Conservation (phyloP, 2,113 vertebrate genomes). For the Nymphicus hollandicus region DNA sequence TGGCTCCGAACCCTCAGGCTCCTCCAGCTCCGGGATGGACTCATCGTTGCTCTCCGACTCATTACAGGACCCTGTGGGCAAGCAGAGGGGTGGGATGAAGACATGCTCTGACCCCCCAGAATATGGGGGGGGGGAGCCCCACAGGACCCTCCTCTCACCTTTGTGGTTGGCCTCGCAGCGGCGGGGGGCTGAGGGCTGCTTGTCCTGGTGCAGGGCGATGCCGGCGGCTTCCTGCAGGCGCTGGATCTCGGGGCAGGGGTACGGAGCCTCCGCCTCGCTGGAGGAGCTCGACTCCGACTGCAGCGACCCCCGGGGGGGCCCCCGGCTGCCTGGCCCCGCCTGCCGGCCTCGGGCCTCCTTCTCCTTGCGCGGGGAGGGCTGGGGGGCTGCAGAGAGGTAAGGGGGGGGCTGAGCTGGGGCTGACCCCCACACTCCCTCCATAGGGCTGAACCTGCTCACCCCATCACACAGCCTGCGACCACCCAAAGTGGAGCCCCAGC, state of each 20-base stretch:
- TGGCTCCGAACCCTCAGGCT: constrained; percentile 71
- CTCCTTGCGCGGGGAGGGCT: neutral
- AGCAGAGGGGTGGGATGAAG: too few species aligned
- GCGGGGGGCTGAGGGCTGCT: constrained; percentile 12
- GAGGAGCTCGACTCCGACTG: constrained; percentile 65
- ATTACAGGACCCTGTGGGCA: constrained; percentile 75
- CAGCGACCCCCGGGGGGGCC: neutral
- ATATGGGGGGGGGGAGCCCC: neutral
- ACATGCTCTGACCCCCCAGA: neutral
- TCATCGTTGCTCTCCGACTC: constrained; percentile 89
- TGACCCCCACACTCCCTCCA: fast-evolving
- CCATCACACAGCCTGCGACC: neutral
- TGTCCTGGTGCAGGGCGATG: neutral
- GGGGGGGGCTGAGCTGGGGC: neutral
- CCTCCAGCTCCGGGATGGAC: constrained; percentile 86
- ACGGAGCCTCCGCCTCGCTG: constrained; percentile 71
- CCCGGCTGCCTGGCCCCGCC: neutral
- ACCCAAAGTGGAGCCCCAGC: neutral
- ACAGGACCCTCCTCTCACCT: constrained; percentile 4
- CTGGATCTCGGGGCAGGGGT: constrained; percentile 39
- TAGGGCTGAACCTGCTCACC: neutral
- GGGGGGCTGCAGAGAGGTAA: neutral
- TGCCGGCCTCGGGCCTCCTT: neutral
- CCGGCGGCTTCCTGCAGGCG: neutral
- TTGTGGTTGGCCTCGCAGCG: constrained; percentile 73